phyloP scores from a whole-genome alignment of 1,140 invertebrate species.

The Nylanderia fulva region DNA sequence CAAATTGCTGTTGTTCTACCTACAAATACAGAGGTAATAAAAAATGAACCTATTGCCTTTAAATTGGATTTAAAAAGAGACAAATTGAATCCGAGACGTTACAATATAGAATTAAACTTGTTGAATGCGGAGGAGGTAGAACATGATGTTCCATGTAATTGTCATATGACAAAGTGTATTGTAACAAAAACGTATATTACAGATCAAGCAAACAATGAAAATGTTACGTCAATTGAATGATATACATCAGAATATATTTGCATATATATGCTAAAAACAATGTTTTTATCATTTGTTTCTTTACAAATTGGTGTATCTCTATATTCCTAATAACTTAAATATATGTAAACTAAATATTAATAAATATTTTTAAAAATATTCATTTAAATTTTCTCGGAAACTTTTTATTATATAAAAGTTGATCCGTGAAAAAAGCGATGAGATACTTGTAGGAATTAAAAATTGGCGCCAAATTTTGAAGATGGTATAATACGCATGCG shows the following conservation, averaged over 20 bases:
- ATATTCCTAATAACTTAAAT: no score
- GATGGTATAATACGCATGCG: neutral
- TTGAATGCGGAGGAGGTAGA: conserved; percentile 90
- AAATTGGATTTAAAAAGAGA: conserved; percentile 83
- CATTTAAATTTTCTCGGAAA: no score
- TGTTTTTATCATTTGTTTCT: neutral
- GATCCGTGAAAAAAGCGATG: no score
- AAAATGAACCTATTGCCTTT: conserved; percentile 89
- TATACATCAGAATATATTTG: neutral
- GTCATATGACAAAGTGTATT: conserved; percentile 92
- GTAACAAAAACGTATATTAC: conserved; percentile 88
- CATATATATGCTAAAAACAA: neutral
- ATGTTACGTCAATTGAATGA: neutral
- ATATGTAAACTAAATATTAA: no score
- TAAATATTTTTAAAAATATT: no score
- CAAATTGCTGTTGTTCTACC: conserved; percentile 96
- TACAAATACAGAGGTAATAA: conserved; percentile 88
- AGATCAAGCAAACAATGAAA: conserved; percentile 73
- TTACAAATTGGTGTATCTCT: no score
- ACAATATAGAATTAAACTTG: conserved; percentile 90
- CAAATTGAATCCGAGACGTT: conserved; percentile 83
- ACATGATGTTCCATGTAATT: conserved; percentile 92
- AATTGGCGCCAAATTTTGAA: neutral
- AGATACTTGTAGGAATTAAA: no score
- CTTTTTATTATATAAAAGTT: no score